Percentiles rank a stretch among this genome's conserved stretches.
These are phyloP conservation scores for Paralichthys olivaceus DNA, from an alignment of 2,113 vertebrate genomes.

Conservation along the genomic window DNA sequence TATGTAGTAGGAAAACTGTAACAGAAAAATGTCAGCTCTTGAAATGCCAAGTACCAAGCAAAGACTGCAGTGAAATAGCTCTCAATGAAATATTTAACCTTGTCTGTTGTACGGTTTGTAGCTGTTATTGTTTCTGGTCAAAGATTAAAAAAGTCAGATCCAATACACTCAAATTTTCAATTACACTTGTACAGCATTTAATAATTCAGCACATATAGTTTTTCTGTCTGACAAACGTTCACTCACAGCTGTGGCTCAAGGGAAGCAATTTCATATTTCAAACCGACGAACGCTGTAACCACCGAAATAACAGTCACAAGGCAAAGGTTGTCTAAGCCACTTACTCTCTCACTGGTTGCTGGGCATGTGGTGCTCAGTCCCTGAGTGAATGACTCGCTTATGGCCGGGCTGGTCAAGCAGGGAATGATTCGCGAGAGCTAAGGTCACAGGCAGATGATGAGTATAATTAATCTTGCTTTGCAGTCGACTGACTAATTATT, in stretches of 20 bases:
- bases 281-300: slow-evolving; percentile 36
- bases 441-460: slow-evolving; percentile 74
- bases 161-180: not conserved
- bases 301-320: slow-evolving; percentile 33
- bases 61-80: not conserved
- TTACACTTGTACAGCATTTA: not conserved
- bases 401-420: slow-evolving; percentile 62
- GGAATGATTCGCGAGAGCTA: slow-evolving; percentile 63
- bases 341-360: slow-evolving; percentile 52
- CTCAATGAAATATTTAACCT: not conserved
- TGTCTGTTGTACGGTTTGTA: not conserved
- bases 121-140: not conserved
- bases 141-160: not conserved
- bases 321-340: slow-evolving; percentile 32
- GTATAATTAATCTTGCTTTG: slow-evolving; percentile 76
- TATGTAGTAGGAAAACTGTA: too few species aligned
- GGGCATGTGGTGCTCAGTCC: slow-evolving; percentile 21
- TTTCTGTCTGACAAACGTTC: not conserved
- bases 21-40: too few species aligned
- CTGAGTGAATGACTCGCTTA: slow-evolving; percentile 64
- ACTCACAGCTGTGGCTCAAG: slow-evolving; percentile 26
- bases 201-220: not conserved
- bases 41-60: too few species aligned
- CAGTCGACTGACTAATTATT: slow-evolving; percentile 73
- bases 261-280: slow-evolving; percentile 47